Evolutionary conservation across 2,113 vertebrate genomes (phyloP).

Genomic region (Amphilophus citrinellus): DNA sequence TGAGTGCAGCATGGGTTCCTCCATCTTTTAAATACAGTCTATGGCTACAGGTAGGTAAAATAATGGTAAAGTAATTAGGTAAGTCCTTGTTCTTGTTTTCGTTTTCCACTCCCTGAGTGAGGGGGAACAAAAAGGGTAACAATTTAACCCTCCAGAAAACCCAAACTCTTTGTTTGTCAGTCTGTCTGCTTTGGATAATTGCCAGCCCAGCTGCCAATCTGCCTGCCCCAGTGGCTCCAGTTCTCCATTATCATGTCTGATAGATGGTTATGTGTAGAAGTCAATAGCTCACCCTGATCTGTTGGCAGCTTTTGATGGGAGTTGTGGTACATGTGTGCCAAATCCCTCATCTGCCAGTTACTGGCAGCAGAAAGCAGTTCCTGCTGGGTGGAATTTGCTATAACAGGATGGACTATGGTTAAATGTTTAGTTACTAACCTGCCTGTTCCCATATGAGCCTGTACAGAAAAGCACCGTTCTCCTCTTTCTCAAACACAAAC

Average conservation of each 20-base stretch:
- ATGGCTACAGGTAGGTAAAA: slow-evolving; percentile 36
- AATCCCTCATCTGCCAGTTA: slow-evolving; percentile 43
- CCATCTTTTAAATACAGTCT: no score
- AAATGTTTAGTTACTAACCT: slow-evolving; percentile 39
- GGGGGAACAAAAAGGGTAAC: slow-evolving; percentile 41
- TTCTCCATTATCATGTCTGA: slow-evolving; percentile 53
- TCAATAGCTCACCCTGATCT: slow-evolving; percentile 59
- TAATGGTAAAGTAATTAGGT: slow-evolving; percentile 28
- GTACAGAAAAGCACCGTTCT: neutral
- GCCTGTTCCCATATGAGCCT: slow-evolving; percentile 7
- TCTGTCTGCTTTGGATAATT: slow-evolving; percentile 38
- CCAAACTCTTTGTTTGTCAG: slow-evolving; percentile 17
- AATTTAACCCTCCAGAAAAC: slow-evolving; percentile 29
- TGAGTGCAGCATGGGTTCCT: neutral
- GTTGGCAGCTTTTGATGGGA: slow-evolving; percentile 43
- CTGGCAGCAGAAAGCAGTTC: slow-evolving; percentile 37
- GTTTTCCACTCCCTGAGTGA: slow-evolving; percentile 13
- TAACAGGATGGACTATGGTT: slow-evolving; percentile 45
- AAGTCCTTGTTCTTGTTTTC: slow-evolving; percentile 16
- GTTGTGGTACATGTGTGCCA: slow-evolving; percentile 30
- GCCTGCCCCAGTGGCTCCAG: slow-evolving; percentile 42
- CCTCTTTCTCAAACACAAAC: neutral
- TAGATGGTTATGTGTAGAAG: slow-evolving; percentile 42
- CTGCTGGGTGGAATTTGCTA: slow-evolving; percentile 50
- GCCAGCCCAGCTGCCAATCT: slow-evolving; percentile 59